These are phyloP conservation scores for Hyperoodon ampullatus DNA, from an alignment of 2,113 vertebrate genomes.

Conservation along the genomic window DNA sequence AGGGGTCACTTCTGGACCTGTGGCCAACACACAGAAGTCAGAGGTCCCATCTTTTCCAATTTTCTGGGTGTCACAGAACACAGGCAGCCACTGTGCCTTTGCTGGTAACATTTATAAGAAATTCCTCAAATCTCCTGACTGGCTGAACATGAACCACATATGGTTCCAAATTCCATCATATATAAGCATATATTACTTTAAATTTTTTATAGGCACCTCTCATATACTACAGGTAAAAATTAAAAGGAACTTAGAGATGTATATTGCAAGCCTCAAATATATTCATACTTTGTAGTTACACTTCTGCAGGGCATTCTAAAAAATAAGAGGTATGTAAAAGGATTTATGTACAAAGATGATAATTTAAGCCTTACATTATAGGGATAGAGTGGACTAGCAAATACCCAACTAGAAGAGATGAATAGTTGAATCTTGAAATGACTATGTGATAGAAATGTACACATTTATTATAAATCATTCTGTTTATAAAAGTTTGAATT, in stretches of 20 bases:
- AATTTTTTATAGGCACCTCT: neutral
- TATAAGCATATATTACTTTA: neutral
- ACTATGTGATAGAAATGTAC: neutral
- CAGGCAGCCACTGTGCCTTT: neutral
- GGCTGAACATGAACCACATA: neutral
- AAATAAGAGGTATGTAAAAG: neutral
- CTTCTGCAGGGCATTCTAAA: neutral
- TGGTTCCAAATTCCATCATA: neutral
- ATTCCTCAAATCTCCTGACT: neutral
- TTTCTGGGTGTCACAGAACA: neutral
- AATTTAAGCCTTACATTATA: neutral
- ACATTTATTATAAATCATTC: neutral
- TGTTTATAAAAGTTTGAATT: neutral
- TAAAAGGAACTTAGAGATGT: slow-evolving; percentile 15
- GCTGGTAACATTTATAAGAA: neutral
- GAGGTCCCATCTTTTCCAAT: neutral
- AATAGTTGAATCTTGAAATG: neutral
- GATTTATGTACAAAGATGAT: neutral
- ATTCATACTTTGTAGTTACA: neutral
- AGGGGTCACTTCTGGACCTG: neutral
- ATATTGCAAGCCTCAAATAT: neutral
- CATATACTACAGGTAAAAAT: neutral
- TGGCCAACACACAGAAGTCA: accelerated
- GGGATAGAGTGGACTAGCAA: neutral
- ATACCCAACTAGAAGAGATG: neutral